Evolutionary conservation across 1,140 invertebrate species (phyloP), one percentile per base, ranked within the genome.

Genomic region (Nilaparvata lugens): DNA sequence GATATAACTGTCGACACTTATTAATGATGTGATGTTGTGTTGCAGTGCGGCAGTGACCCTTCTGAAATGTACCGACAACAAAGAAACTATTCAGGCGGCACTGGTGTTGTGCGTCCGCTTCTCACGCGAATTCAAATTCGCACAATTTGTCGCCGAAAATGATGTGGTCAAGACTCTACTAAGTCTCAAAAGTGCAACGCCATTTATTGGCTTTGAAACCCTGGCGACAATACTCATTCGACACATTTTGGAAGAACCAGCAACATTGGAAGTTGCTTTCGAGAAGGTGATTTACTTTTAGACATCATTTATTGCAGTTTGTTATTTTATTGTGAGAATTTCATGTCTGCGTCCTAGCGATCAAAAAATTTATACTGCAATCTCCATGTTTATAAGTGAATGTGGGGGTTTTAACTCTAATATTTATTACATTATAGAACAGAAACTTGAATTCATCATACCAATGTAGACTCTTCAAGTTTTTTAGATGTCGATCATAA

Each of bases 191-290:
- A 83, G 90, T 68, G 78, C 79, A 1, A 85, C 83, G 40, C 79
- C 79, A 16, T 93, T 93, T 67, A 82, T 82, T 59, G 90, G 90
- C 2, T 91, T 89, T 68, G 80, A 85, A 4, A 88, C 84, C 42
- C 74, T 94, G 35, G 85, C 87, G 1, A 91, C 91, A 0, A 78
- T 95, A 2, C 74, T 95, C 3, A 85, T 95, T 63, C 78, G 92
- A 42, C 91, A 95, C 64, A 82, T 91, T 2, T 73, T 95, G 4
- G 92, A 95, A 73, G 90, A 92, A 40, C 84, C 86, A 0, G 72
- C 75, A 0, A 86, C 87, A 18, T 75, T 95, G 21, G 78, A 81
- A 62, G 80, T 88, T 62, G 86, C 90, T 2, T 92, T 94, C 82
- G 90, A 93, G 71, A 91, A 91, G 72, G 82, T 83, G 52, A 68